Base-by-base conservation (phyloP, 2,113 vertebrate genomes). In the Rhinoderma darwinii region DNA sequence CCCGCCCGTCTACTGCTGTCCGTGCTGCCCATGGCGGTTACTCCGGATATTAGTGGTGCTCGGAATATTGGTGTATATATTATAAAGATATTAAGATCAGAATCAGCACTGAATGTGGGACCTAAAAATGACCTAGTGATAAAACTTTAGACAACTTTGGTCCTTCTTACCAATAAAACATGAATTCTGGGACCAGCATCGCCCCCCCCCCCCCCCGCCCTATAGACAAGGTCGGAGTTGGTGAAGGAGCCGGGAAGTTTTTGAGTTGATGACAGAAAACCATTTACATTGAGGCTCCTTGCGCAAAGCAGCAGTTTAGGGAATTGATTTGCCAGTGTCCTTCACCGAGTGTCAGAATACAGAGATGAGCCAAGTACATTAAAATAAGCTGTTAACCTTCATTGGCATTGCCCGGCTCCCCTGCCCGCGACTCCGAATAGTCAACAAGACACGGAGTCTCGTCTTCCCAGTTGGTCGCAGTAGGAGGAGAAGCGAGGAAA, bases 361-460 rank as follows among this genome's bases (percentile, higher is more conserved):
- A 44, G 1, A 32, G 37, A 27, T 43, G 54, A 15, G 44, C 51
- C 27, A 88, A 86, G 39, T 25, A 77, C 17, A 63, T 81, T 81
- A 81, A 61, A 81, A 76, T 68, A 88, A 89, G 63, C 17, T 84
- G 39, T 86, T 85, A 82, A 82, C 77, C 61, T 82, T 88, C 84
- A 79, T 1, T 44, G 70, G 87, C 78, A 44, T 12, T 20, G n/a
- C 22, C 77, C 56, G 54, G 8, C 30, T n/a, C 4, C 50, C 35
- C 50, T 27, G 37, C 6, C 54, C 37, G 39, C 25, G 15, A 44
- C 18, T 11, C 43, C 30, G 20, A 83, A 88, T 63, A 50, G 27
- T 8, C 8, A 41, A 77, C n/a, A 61, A 37, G 37, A 39, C 32
- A 72, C 51, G 0, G 25, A 41, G 12, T 18, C 37, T 84, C 39